Base-by-base conservation (phyloP, 2,797 vertebrate genomes). In the Chelonia mydas region DNA sequence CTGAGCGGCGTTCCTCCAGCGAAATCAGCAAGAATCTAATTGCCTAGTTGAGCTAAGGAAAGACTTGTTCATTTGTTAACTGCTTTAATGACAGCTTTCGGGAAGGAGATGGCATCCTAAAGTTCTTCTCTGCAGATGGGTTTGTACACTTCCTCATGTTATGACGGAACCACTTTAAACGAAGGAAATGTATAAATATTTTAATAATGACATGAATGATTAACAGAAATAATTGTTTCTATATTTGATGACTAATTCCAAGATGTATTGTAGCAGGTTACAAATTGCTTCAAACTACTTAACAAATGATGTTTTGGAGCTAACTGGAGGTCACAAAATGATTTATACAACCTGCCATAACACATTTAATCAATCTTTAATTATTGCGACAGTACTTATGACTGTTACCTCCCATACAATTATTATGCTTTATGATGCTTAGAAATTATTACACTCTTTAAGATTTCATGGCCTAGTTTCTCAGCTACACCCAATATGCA, bases 401-500 rank as follows among this genome's bases (percentile, higher is more conserved):
- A 9, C 85, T 77, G 53, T 41, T n/a, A 10, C 3, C 61, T 55
- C 31, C 85, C 17, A 25, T 11, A 65, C 57, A 74, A 83, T 76
- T n/a, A 16, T 74, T 41, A 0, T 7, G 61, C n/a, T 88, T 13
- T 68, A 1, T 1, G 1, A 53, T 21, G 17, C 7, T 81, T 10
- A n/a, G 57, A 88, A 5, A 45, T 0, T 1, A 84, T 47, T 3
- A 27, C 0, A 45, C 50, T 72, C 80, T 77, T 27, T 78, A 37
- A 1, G 15, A 49, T 80, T 17, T 12, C 12, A 78, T 61, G 84
- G 49, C 86, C 16, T 1, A 0, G 31, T n/a, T 51, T 9, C 33
- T 21, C 47, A 47, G 54, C 57, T 33, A 1, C 0, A 41, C 3
- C 7, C 1, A 0, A 41, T 2, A 15, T 1, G 1, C 11, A 6